Percentiles rank a stretch among this genome's conserved stretches.
Evolutionary conservation across 2,888 invertebrate genomes (phyloP).

Genomic region (Periphyllus acericola): DNA sequence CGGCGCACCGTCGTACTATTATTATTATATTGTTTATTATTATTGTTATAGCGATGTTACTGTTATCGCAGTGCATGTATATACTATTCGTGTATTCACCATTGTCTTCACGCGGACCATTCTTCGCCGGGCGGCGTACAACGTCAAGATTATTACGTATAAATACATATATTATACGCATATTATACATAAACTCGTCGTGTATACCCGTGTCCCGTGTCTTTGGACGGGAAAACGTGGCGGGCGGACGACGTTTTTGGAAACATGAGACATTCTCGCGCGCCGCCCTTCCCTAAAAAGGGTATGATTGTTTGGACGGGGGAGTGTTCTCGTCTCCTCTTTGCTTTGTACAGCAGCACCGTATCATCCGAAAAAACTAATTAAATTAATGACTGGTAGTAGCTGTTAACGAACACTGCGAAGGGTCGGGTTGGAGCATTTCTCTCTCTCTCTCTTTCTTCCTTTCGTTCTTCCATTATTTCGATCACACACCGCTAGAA

Average conservation of each 20-base stretch:
- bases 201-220: background rate
- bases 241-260: background rate
- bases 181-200: background rate
- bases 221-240: background rate
- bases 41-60: background rate
- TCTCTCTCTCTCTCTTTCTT: background rate
- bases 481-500: too few species aligned
- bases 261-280: background rate
- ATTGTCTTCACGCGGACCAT: background rate
- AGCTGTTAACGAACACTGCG: background rate
- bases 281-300: background rate
- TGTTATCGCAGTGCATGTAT: background rate
- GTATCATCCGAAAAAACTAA: conserved; percentile 7
- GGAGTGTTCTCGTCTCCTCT: background rate
- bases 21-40: too few species aligned
- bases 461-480: background rate
- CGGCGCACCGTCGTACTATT: background rate
- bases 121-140: background rate
- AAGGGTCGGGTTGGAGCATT: background rate
- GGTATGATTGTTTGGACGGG: conserved; percentile 9
- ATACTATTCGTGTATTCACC: background rate
- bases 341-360: background rate
- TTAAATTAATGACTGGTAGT: background rate
- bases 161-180: too few species aligned
- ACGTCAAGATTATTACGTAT: background rate